These are phyloP conservation scores for Stigmatopora argus DNA, from an alignment of 2,113 vertebrate genomes.

Conservation along the genomic window DNA sequence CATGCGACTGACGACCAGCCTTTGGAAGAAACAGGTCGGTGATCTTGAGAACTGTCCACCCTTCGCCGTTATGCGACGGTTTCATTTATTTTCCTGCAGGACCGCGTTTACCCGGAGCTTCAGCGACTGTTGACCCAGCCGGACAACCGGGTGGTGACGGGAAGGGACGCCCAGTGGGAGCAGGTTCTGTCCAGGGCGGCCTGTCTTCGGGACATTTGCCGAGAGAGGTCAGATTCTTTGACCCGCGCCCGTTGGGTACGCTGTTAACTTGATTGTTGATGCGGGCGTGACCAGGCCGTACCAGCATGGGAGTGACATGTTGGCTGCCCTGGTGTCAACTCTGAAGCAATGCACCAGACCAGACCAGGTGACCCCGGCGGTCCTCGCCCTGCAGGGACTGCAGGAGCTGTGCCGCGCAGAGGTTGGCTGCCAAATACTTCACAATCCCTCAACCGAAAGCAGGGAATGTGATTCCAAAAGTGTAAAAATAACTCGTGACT, in stretches of 20 bases:
- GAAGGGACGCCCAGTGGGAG: slow-evolving; percentile 86
- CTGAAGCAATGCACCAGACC: slow-evolving; percentile 78
- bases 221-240: slow-evolving; percentile 72
- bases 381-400: slow-evolving; percentile 84
- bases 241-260: not conserved
- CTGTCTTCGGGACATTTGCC: slow-evolving; percentile 87
- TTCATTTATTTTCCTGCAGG: slow-evolving; percentile 60
- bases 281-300: slow-evolving; percentile 75
- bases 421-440: slow-evolving; percentile 61
- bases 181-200: slow-evolving; percentile 84
- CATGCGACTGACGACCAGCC: slow-evolving; percentile 79
- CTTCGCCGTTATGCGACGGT: not conserved
- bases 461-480: too few species aligned
- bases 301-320: slow-evolving; percentile 93
- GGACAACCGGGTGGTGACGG: slow-evolving; percentile 70
- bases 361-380: slow-evolving; percentile 83
- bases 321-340: slow-evolving; percentile 82
- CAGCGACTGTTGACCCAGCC: slow-evolving; percentile 78
- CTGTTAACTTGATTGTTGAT: not conserved
- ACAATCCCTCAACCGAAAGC: not conserved
- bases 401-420: slow-evolving; percentile 87
- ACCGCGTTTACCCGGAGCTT: slow-evolving; percentile 89
- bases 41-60: not conserved
- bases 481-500: too few species aligned
- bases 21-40: slow-evolving; percentile 93